A percentile compares a stretch with the other conserved stretches of the same genome.
These are phyloP conservation scores for Melanogrammus aeglefinus DNA, from an alignment of 2,797 vertebrate genomes.

Conservation along the genomic window DNA sequence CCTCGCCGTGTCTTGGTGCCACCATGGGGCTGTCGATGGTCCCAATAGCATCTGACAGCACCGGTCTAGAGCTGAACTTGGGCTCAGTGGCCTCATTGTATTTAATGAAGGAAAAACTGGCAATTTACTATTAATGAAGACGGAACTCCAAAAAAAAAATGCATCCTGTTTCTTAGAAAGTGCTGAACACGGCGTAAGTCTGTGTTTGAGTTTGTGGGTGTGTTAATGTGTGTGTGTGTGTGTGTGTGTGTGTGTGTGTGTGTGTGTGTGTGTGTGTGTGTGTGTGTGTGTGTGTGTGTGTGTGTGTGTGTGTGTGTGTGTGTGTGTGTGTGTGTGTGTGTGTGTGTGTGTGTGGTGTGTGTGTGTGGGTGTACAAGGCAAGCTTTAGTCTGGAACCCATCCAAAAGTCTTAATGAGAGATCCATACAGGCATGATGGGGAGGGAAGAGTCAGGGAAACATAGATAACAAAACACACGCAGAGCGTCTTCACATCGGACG, in stretches of 20 bases:
- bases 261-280: constrained; percentile 58
- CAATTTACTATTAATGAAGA: constrained; percentile 81
- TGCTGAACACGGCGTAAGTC: constrained; percentile 75
- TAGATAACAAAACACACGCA: constrained; percentile 70
- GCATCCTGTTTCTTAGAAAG: constrained; percentile 49
- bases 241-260: constrained; percentile 52
- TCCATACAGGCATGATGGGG: constrained; percentile 59
- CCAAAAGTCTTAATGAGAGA: constrained; percentile 76
- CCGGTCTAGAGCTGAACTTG: constrained; percentile 64
- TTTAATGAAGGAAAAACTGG: constrained; percentile 81
- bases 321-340: constrained; percentile 37
- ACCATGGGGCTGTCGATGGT: constrained; percentile 72
- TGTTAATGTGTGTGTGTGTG: constrained; percentile 76
- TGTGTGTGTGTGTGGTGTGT: constrained; percentile 28
- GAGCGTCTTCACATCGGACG: constrained; percentile 51
- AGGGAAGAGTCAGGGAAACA: constrained; percentile 59
- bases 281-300: constrained; percentile 65
- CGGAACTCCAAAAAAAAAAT: constrained; percentile 63
- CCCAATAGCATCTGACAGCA: constrained; percentile 72
- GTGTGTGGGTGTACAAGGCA: constrained; percentile 65
- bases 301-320: constrained; percentile 47
- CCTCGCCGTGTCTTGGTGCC: constrained; percentile 51
- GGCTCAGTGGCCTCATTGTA: constrained; percentile 75
- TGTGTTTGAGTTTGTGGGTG: constrained; percentile 76
- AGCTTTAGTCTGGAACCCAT: constrained; percentile 67